Evolutionary conservation across 2,113 vertebrate genomes (phyloP), one percentile per base, ranked within the genome.

Genomic region (Oreochromis niloticus): DNA sequence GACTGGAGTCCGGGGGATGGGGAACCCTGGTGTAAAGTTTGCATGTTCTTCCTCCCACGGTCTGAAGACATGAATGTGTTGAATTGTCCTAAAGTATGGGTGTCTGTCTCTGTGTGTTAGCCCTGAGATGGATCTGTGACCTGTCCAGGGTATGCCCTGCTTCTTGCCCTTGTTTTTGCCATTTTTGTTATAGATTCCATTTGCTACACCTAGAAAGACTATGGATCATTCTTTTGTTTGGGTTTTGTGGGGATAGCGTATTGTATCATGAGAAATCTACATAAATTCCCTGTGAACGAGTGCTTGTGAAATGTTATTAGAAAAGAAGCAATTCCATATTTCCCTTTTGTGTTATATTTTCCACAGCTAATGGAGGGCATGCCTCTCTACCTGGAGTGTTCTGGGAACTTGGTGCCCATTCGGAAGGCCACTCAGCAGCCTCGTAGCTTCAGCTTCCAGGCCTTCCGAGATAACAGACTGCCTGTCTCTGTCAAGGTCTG

Each of bases 401-500:
- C 97, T 2, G 99, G 99, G 80, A 99, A 99, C 95, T 95, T 99
- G 68, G 97, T 99, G 78, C 99, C 98, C 2, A 92, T 99, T 91
- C 97, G 97, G 91, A 99, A 98, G 91, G 98, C 98, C 3, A 96
- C 98, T 7, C 98, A 99, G 90, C 97, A 97, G 92, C 97, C 98
- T 32, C 97, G 98, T 57, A 98, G 96, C 87, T 98, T 99, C 96
- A 97, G 96, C 89, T 99, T 99, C 96, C 98, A 98, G 93, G 98
- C 98, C 14, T 99, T 99, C 90, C 97, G 97, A 87, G 99, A 99
- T 91, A 99, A 99, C 89, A 94, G 98, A 32, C 95, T 99, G 1
- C 97, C 97, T 10, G 97, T 99, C 30, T 97, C 98, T 14, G 97
- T 99, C 84, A 99, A 99, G 99, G 99, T 99, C 90, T 88, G 93